phyloP scores from a whole-genome alignment of 2,888 invertebrate species.

The Sturmia bella region DNA sequence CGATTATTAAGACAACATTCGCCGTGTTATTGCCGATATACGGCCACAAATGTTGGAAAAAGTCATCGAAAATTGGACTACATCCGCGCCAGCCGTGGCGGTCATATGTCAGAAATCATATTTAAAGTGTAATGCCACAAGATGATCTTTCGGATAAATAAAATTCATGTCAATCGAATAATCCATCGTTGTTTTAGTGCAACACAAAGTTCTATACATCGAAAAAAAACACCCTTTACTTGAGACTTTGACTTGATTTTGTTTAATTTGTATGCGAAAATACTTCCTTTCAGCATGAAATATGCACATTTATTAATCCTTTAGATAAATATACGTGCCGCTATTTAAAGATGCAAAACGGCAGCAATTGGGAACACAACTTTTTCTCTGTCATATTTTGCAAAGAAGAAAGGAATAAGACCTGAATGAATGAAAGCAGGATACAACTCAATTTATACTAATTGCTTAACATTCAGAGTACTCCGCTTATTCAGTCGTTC shows the following conservation, averaged over 20 bases:
- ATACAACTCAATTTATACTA: constrained; percentile 51
- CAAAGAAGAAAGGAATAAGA: not conserved
- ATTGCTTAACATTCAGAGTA: constrained; percentile 41
- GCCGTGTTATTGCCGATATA: no score
- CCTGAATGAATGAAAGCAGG: not conserved
- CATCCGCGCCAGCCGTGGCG: no score
- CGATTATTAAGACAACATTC: no score
- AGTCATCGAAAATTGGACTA: no score
- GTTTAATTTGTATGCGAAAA: constrained; percentile 3
- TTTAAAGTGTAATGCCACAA: no score
- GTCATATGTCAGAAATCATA: no score
- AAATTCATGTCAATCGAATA: no score
- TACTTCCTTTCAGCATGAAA: constrained; percentile 26
- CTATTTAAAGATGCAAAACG: constrained; percentile 33
- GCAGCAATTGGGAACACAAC: not conserved
- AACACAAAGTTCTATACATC: no score
- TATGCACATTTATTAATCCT: constrained; percentile 40
- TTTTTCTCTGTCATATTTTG: not conserved
- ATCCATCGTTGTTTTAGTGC: no score
- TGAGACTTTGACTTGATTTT: constrained; percentile 6
- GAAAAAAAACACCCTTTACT: no score
- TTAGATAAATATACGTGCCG: constrained; percentile 21
- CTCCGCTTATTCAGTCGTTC: constrained; percentile 20
- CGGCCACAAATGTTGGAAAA: no score
- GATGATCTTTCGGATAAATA: no score